Evolutionary conservation across 2,888 invertebrate genomes (phyloP).

Genomic region (Hedychridium roseum): DNA sequence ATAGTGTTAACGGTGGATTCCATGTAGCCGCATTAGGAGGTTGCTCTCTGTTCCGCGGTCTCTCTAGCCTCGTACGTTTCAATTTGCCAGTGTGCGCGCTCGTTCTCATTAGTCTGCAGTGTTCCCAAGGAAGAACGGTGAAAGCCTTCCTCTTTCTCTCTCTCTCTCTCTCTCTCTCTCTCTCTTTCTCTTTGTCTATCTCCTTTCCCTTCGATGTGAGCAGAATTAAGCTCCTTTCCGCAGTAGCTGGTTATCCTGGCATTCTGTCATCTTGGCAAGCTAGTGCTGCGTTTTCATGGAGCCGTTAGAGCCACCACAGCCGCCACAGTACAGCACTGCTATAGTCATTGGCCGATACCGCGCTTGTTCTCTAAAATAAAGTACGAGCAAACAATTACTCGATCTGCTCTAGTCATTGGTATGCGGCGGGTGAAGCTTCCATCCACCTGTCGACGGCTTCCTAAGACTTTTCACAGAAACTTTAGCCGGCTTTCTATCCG

Average conservation of each 20-base stretch:
- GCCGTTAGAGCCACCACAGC: constrained; percentile 16
- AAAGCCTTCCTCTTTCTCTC: constrained; percentile 32
- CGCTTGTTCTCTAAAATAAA: constrained; percentile 24
- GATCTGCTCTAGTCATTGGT: constrained; percentile 46
- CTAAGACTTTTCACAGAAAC: constrained; percentile 30
- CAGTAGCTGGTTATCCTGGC: no score
- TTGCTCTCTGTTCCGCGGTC: constrained; percentile 43
- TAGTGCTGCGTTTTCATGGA: no score
- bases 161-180: constrained; percentile 32
- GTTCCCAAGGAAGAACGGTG: constrained; percentile 44
- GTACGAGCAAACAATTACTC: constrained; percentile 54
- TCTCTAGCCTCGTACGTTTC: constrained; percentile 60
- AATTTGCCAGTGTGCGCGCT: constrained; percentile 62
- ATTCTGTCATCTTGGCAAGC: no score
- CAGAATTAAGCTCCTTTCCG: no score
- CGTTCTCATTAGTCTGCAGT: constrained; percentile 60
- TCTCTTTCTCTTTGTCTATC: constrained; percentile 32
- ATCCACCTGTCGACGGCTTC: constrained; percentile 43
- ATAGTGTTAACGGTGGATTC: constrained; percentile 40
- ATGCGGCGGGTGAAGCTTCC: constrained; percentile 45
- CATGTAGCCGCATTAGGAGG: constrained; percentile 50
- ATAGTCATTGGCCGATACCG: constrained; percentile 8
- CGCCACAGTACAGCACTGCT: constrained; percentile 10
- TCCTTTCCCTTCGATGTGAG: constrained; percentile 21
- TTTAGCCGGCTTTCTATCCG: constrained; percentile 10